A percentile compares a stretch with the other conserved stretches of the same genome.
Conservation (phyloP, 1,140 invertebrate genomes). For the Lordiphosa clarofinis region DNA sequence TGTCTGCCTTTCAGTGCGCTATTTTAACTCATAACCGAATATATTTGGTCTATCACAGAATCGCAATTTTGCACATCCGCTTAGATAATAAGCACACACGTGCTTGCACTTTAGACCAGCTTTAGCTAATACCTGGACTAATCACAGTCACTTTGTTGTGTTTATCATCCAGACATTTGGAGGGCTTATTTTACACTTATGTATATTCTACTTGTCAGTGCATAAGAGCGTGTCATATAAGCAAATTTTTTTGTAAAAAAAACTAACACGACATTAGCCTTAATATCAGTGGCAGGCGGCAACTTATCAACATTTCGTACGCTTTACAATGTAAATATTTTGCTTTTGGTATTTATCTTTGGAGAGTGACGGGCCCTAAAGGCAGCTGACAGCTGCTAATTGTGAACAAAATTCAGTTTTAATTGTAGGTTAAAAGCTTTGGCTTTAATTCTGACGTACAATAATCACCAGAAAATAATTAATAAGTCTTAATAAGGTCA, state of each 20-base stretch:
- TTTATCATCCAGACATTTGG: no score
- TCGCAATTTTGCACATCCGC: constrained; percentile 24
- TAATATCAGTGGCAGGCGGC: no score
- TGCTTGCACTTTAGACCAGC: neutral
- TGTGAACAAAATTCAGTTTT: constrained; percentile 9
- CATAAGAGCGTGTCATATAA: no score
- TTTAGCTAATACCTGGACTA: neutral
- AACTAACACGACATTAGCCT: no score
- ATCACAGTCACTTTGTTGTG: no score
- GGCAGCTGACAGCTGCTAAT: constrained; percentile 33
- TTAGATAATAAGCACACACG: neutral
- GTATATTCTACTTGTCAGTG: no score
- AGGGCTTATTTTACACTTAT: no score
- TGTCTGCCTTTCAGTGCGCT: no score
- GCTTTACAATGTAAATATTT: constrained; percentile 28
- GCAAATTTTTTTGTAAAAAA: no score
- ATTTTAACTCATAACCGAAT: constrained; percentile 19
- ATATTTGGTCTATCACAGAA: constrained; percentile 20
- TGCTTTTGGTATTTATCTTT: constrained; percentile 11
- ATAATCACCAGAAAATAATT: constrained; percentile 12
- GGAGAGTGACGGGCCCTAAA: constrained; percentile 2
- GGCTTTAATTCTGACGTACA: neutral
- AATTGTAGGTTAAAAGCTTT: no score
- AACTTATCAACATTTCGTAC: neutral
- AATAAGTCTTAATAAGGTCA: constrained; percentile 56